These are phyloP conservation scores for Cerastis rubricosa DNA, from an alignment of 2,888 invertebrate species.

Conservation along the genomic window DNA sequence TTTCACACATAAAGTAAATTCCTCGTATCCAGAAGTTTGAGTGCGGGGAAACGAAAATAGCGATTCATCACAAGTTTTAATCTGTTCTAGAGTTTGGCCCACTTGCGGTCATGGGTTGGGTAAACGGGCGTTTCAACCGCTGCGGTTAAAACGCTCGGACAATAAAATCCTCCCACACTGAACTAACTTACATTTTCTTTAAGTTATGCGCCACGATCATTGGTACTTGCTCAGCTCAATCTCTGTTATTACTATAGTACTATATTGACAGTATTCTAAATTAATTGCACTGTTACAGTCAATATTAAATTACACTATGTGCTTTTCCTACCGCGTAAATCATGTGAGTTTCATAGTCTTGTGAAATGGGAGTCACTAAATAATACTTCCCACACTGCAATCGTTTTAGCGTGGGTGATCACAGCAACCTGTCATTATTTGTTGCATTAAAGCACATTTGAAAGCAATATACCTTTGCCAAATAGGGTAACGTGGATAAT, in stretches of 20 bases:
- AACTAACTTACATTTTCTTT: conserved; percentile 22
- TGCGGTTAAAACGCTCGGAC: conserved; percentile 21
- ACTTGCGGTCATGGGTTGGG: conserved; percentile 75
- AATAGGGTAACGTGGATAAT: conserved; percentile 9
- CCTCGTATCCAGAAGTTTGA: conserved; percentile 84
- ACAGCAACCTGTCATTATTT: conserved; percentile 59
- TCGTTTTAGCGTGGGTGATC: conserved; percentile 58
- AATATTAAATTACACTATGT: conserved; percentile 56
- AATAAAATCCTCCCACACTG: background rate
- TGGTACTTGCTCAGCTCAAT: conserved; percentile 32
- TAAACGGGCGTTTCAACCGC: conserved; percentile 56
- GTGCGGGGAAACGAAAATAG: conserved; percentile 85
- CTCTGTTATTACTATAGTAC: conserved; percentile 45
- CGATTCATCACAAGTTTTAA: conserved; percentile 90
- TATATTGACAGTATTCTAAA: conserved; percentile 50
- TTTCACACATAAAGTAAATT: conserved; percentile 89
- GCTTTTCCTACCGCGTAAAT: conserved; percentile 61
- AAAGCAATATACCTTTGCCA: conserved; percentile 30
- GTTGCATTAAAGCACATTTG: conserved; percentile 47
- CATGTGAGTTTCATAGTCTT: conserved; percentile 60
- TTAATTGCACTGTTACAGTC: conserved; percentile 58
- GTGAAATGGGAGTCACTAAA: conserved; percentile 62
- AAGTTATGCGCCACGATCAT: conserved; percentile 29
- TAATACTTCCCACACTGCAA: conserved; percentile 63
- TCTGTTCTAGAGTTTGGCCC: conserved; percentile 87